A percentile compares a stretch with the other conserved stretches of the same genome.
Evolutionary conservation across 2,888 invertebrate species (phyloP).

Genomic region (Arenicola marina): DNA sequence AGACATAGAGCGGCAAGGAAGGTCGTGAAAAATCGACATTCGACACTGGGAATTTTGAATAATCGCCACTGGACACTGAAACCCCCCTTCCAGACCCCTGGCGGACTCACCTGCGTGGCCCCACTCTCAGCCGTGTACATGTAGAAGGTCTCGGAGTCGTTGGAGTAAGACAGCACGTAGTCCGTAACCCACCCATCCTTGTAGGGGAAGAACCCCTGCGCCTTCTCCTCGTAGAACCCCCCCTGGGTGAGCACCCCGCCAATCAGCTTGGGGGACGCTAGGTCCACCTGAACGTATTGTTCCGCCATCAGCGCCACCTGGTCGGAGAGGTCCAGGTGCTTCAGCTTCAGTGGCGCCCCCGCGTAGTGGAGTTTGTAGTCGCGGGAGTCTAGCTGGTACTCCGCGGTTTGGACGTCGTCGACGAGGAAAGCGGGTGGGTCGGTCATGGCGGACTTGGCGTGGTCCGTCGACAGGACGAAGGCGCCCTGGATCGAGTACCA

Average conservation of each 20-base stretch:
- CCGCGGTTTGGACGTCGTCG: not conserved
- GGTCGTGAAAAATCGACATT: too few relatives aligned
- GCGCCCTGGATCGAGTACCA: not conserved
- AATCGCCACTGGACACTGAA: too few relatives aligned
- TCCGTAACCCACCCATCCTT: constrained; percentile 15
- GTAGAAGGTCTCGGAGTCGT: constrained; percentile 2
- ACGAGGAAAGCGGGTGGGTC: not conserved
- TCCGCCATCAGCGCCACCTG: not conserved
- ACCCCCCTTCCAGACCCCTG: too few relatives aligned
- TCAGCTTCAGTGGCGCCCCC: not conserved
- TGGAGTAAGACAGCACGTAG: constrained; percentile 19
- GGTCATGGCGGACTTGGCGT: not conserved
- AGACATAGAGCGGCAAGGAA: too few relatives aligned
- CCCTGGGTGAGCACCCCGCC: constrained; percentile 25
- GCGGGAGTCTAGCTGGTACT: not conserved
- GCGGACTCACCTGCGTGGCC: too few relatives aligned
- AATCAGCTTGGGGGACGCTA: constrained; percentile 13
- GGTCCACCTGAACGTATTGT: not conserved
- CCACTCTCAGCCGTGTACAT: not conserved
- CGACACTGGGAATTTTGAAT: too few relatives aligned
- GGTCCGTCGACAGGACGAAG: not conserved
- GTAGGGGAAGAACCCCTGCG: constrained; percentile 14
- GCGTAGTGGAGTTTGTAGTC: constrained; percentile 1
- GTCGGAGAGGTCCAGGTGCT: not conserved
- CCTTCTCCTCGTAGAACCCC: constrained; percentile 24